Base-by-base conservation (phyloP, 2,113 vertebrate genomes). In the Paratilapia polleni region DNA sequence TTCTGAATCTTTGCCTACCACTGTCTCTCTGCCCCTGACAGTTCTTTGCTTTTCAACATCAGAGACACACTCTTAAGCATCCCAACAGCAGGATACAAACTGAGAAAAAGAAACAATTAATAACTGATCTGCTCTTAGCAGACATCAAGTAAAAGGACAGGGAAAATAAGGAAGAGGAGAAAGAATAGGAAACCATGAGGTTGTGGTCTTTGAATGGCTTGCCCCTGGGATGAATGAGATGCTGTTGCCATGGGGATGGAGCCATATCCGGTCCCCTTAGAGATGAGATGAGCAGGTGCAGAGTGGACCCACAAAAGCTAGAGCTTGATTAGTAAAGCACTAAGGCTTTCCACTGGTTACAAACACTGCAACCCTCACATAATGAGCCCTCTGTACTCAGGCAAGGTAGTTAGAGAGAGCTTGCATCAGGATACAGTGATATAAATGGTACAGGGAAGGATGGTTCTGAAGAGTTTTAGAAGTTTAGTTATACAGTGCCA, bases 241-340 rank as follows among this genome's bases (percentile, higher is more conserved):
- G 89, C 70, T 94, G 97, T 96, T 96, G 90, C 94, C 94, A 96
- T 96, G 95, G 96, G 77, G 94, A 96, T 94, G 52, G 86, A 63
- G 61, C 83, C 82, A 80, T 73, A 88, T 90, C 88, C 88, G 88
- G 92, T 90, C 84, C 84, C 90, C 85, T 89, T 76, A 57, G 88
- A 90, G 77, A 91, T 81, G 76, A 83, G 90, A 88, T 84, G 93
- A 92, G 89, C 95, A 95, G 95, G 95, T 94, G 91, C 85, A 12
- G 80, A 80, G 73, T 20, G 80, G 91, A 87, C 82, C 87, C 82
- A 52, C 83, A 91, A 94, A 94, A 91, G 93, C 61, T 3, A 59
- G 89, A 81, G 79, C 68, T 89, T 91, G 91, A 93, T 94, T 92
- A 93, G 91, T 81, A 90, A 94, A 87, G 68, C 91, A 83, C 83